Conservation (phyloP, 2,113 vertebrate species). For the Campylorhamphus procurvoides region DNA sequence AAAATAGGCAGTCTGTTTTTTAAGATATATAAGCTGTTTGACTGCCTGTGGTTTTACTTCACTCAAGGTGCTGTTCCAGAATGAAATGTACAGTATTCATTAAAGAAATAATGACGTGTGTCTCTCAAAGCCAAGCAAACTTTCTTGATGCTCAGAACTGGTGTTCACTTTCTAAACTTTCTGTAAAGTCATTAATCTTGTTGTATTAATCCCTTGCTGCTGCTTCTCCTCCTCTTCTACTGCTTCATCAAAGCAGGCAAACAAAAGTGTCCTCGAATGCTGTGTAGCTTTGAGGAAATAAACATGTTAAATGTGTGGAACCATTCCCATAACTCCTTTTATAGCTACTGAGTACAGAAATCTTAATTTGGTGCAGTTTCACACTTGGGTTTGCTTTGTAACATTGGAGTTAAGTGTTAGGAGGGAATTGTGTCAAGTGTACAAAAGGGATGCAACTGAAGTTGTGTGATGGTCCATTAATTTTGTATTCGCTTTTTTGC, state of each 20-base stretch:
- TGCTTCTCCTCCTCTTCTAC: background rate
- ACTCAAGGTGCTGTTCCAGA: background rate
- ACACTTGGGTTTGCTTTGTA: background rate
- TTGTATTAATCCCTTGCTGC: background rate
- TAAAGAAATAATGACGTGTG: background rate
- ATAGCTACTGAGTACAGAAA: background rate
- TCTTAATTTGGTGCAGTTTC: background rate
- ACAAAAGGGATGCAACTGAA: background rate
- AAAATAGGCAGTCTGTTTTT: background rate
- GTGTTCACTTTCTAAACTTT: background rate
- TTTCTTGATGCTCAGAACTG: background rate
- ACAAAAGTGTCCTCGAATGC: background rate
- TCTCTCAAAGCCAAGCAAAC: background rate
- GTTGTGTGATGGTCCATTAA: background rate
- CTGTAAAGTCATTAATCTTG: background rate
- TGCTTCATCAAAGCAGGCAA: background rate
- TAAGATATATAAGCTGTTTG: accelerated
- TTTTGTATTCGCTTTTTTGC: background rate
- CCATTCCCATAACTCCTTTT: background rate
- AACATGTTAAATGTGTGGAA: background rate
- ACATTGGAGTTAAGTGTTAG: background rate
- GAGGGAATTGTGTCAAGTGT: background rate
- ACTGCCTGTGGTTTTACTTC: background rate
- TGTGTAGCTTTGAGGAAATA: background rate
- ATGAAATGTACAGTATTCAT: background rate